Evolutionary conservation across 2,888 invertebrate genomes (phyloP).

Genomic region (Scelioninae gen. 2): DNA sequence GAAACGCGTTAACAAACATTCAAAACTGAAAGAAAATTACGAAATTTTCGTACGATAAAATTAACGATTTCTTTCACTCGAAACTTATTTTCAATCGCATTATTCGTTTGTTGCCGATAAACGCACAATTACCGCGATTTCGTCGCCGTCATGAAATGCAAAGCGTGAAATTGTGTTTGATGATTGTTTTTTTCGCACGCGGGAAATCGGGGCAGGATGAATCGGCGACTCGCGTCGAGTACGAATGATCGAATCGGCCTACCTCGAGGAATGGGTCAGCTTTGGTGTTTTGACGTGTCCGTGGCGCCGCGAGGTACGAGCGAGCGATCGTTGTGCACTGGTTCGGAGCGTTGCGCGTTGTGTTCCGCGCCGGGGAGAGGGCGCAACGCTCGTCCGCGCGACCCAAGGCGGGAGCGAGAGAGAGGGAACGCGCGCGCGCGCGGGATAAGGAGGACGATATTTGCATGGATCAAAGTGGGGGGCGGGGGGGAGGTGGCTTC

Average conservation of each 20-base stretch:
- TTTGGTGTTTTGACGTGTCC: constrained; percentile 46
- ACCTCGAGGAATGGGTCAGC: constrained; percentile 55
- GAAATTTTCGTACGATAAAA: too few species aligned
- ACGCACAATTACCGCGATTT: too few species aligned
- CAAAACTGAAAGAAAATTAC: too few species aligned
- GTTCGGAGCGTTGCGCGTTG: constrained; percentile 66
- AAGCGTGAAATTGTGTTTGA: too few species aligned
- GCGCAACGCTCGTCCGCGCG: constrained; percentile 62
- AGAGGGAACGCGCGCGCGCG: constrained; percentile 55
- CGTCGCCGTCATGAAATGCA: too few species aligned
- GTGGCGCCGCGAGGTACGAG: constrained; percentile 48
- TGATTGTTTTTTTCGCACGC: too few species aligned
- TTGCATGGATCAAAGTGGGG: constrained; percentile 38
- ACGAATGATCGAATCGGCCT: constrained; percentile 44
- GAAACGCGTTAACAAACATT: too few species aligned
- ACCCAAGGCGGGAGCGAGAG: constrained; percentile 58
- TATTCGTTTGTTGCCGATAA: too few species aligned
- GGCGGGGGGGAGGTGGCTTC: too few species aligned
- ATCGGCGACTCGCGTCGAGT: constrained; percentile 9
- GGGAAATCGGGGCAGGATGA: too few species aligned
- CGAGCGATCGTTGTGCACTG: constrained; percentile 64
- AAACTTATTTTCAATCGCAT: too few species aligned
- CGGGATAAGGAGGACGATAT: constrained; percentile 43
- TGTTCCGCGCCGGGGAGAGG: constrained; percentile 65
- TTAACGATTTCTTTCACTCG: too few species aligned